Percentiles rank a stretch among this genome's conserved stretches.
Evolutionary conservation across 1,140 invertebrate species (phyloP).

Genomic region (Thaumatotibia leucotreta): DNA sequence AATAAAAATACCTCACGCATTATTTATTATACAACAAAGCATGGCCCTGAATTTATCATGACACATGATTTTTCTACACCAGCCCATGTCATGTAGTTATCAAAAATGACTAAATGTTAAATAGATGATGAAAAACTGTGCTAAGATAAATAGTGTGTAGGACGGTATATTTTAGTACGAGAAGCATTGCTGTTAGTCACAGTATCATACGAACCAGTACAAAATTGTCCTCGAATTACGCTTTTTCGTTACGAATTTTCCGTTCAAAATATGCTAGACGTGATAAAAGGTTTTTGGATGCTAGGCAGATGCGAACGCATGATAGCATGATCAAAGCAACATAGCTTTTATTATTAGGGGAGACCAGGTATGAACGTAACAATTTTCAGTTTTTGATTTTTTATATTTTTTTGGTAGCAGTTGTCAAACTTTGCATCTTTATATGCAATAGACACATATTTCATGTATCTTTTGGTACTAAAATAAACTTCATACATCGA

Average conservation of each 20-base stretch:
- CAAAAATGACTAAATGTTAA: constrained; percentile 2
- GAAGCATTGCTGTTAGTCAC: neutral
- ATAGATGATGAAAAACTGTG: neutral
- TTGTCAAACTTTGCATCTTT: too few relatives aligned
- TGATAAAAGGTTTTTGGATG: neutral
- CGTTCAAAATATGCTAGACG: neutral
- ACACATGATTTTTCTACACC: neutral
- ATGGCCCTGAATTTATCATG: neutral
- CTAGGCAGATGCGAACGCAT: constrained; percentile 4
- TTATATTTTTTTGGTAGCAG: too few relatives aligned
- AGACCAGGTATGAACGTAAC: too few relatives aligned
- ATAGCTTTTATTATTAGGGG: constrained; percentile 29
- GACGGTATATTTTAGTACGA: constrained; percentile 3
- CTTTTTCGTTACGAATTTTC: neutral
- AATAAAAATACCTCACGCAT: too few relatives aligned
- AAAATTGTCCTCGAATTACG: neutral
- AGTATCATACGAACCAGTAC: neutral
- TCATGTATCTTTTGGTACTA: too few relatives aligned
- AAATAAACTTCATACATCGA: too few relatives aligned
- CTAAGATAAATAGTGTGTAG: constrained; percentile 5
- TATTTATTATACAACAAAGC: neutral
- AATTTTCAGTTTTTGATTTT: too few relatives aligned
- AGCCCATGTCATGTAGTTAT: constrained; percentile 1
- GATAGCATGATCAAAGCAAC: constrained; percentile 35
- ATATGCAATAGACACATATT: too few relatives aligned